These are phyloP conservation scores for Myrmophylax atrothorax DNA, from an alignment of 2,113 vertebrate genomes.

Conservation along the genomic window DNA sequence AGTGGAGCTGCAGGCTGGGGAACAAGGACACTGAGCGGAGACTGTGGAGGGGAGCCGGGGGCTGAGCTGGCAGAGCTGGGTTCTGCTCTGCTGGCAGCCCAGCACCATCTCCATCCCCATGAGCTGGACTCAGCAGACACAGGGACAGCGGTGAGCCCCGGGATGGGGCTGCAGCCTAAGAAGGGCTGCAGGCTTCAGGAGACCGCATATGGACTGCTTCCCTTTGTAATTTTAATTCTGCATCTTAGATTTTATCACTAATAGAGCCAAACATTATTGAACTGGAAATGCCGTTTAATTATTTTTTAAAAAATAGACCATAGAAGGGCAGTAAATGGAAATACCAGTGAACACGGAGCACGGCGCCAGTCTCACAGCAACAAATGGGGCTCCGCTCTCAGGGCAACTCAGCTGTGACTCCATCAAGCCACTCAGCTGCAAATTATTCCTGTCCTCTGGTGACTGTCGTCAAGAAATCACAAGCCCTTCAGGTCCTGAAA, in stretches of 20 bases:
- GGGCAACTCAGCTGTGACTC: slow-evolving; percentile 30
- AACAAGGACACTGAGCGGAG: neutral
- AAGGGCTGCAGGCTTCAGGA: neutral
- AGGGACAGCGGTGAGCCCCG: neutral
- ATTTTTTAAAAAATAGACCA: neutral
- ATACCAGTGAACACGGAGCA: neutral
- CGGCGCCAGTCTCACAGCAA: neutral
- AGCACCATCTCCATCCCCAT: neutral
- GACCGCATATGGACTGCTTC: fast-evolving
- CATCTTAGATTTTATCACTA: neutral
- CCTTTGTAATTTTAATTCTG: neutral
- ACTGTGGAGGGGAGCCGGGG: neutral
- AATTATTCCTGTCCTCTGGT: slow-evolving; percentile 8
- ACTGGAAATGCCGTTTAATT: neutral
- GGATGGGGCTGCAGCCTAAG: neutral
- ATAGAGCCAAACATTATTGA: neutral
- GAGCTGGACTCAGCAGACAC: neutral
- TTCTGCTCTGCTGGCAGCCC: neutral
- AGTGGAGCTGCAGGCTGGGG: neutral
- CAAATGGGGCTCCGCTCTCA: neutral
- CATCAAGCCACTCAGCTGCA: neutral
- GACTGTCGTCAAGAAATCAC: neutral
- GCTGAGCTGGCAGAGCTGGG: neutral
- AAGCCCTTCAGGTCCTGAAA: neutral
- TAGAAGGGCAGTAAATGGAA: neutral